Percentiles rank a stretch among this genome's conserved stretches.
Evolutionary conservation across 2,888 invertebrate species (phyloP).

Genomic region (Andrena dorsata): DNA sequence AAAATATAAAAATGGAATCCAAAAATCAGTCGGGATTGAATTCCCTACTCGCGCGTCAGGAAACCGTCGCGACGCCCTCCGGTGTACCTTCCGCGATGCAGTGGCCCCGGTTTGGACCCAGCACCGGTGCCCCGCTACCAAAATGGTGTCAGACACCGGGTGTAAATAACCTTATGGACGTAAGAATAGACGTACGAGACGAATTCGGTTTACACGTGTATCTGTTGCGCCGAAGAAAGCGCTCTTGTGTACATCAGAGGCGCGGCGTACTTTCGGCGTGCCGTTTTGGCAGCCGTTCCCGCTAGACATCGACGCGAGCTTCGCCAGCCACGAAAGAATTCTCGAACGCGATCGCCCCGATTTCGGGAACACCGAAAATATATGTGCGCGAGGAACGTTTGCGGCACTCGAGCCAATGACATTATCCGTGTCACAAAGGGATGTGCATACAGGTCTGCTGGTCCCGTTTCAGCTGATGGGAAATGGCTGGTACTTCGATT

Average conservation of each 20-base stretch:
- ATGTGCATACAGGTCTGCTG: too few species aligned
- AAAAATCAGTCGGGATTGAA: too few species aligned
- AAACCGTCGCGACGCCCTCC: constrained; percentile 10
- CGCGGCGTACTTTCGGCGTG: constrained; percentile 4
- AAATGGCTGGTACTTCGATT: too few species aligned
- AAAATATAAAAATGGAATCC: too few species aligned
- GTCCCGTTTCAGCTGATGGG: too few species aligned
- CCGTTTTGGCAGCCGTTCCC: constrained; percentile 36
- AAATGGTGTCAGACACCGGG: constrained; percentile 72
- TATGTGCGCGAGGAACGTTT: neutral
- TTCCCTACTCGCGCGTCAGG: neutral
- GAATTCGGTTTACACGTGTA: constrained; percentile 66
- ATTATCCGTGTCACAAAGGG: too few species aligned
- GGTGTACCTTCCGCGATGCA: constrained; percentile 9
- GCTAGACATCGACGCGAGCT: neutral
- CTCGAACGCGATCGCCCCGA: constrained; percentile 29
- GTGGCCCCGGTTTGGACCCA: constrained; percentile 53
- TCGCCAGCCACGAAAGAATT: constrained; percentile 13
- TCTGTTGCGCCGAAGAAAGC: constrained; percentile 61
- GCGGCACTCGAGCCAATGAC: too few species aligned
- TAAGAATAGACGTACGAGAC: constrained; percentile 73
- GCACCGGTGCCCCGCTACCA: constrained; percentile 54
- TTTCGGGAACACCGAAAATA: constrained; percentile 13
- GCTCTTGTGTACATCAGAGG: constrained; percentile 31
- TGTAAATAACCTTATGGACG: constrained; percentile 76